Evolutionary conservation across 1,140 invertebrate species (phyloP), one percentile per base, ranked within the genome.

Genomic region (Mizuhopecten yessoensis): DNA sequence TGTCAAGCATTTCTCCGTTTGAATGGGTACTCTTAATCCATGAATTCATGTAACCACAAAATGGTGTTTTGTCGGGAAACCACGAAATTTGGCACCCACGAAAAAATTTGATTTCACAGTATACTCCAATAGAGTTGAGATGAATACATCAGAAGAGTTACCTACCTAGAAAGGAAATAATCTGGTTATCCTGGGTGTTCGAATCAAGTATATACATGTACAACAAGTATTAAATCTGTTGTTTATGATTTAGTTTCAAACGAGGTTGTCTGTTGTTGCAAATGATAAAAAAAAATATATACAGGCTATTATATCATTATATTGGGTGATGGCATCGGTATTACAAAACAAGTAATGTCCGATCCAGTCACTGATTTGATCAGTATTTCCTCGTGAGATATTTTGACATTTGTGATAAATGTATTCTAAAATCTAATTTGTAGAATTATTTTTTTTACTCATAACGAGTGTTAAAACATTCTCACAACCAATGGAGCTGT

Each of bases 361-460:
- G 2, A 20, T 49, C n/a, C 0, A 7, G 17, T 75, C 57, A 75
- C 57, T 29, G n/a, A 75, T 75, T 0, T 75, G 5, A 75, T 45
- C 57, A 75, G 57, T 17, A 75, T 75, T 29, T 29, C 29, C 17
- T 75, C 57, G 29, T 29, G 29, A 75, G 3, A 75, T 75, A 75
- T 9, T 75, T 75, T 75, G 57, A 75, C 57, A 75, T 5, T 75
- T 9, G 57, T 75, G 57, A 29, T 75, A 75, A 75, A 75, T 29
- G 20, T 49, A n/a, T 3, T 75, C 57, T 75, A 75, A 75, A 29
- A n/a, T 75, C 57, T 75, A 75, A 75, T 75, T 75, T 75, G 57
- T 75, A 75, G 57, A 75, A 7, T 39, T 13, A 7, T 39, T 39
- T 39, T 39, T 39, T 7, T 39, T 39, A 20, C 45, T 57, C 45